Base-by-base conservation (phyloP, 2,113 vertebrate species). In the Dromas ardeola region DNA sequence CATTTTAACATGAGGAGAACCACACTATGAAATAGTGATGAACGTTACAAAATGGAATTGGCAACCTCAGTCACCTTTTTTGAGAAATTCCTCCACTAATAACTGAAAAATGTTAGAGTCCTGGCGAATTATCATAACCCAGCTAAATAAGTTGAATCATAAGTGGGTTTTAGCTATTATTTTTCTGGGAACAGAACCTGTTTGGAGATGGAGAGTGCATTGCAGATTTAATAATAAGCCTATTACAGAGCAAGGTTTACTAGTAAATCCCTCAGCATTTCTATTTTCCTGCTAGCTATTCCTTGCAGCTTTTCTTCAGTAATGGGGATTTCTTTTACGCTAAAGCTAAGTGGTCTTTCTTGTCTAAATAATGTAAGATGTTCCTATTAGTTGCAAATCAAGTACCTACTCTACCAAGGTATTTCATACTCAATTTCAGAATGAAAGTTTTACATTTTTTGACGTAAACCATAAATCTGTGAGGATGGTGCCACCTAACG, bases 401-500 rank as follows among this genome's bases (percentile, higher is more conserved):
- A 38, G 13, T 55, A 73, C 61, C 14, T 81, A 50, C n/a, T 67
- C 52, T 91, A 95, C 86, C 47, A 77, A 81, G n/a, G 1, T 86
- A 65, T 84, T 88, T 87, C 17, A n/a, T 45, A 53, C 62, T 52
- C 1, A 1, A 79, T 73, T 84, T 88, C 67, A 66, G 65, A 81
- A 55, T 13, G 7, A 34, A 20, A 13, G 11, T 40, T 85, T 73
- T 40, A 10, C 59, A n/a, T 15, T 87, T 86, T 69, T 87, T 47
- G n/a, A 55, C 13, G 5, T 80, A 90, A 94, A 42, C 49, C 61
- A 81, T 93, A 47, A 88, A 73, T 92, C 93, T 86, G 86, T 94
- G 97, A 79, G 55, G 40, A 97, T 95, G 61, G 88, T 96, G 97
- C 98, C 98, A 98, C 94, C 98, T 98, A 92, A 95, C 87, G 98